Evolutionary conservation across 2,797 vertebrate species (phyloP), one percentile per base, ranked within the genome.

Genomic region (Rhabdomys pumilio): DNA sequence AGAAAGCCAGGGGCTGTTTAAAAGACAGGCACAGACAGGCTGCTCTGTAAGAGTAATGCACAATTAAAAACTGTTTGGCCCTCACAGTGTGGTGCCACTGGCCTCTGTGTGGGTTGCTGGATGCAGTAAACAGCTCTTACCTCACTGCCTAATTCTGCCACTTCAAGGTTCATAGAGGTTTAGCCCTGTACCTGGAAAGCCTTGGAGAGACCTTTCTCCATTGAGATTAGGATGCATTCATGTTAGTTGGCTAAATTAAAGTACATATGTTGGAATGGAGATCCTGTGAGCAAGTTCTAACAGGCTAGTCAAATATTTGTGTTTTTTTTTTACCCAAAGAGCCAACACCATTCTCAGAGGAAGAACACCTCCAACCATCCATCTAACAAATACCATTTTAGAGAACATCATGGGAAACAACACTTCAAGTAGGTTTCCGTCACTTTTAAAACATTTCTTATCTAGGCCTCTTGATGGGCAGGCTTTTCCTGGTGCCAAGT

Each of bases 11-110:
- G 6, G 13, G 38, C 8, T 69, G 7, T 69, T 69, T 44, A 55
- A 81, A 97, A 91, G 61, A 92, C 31, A 90, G 10, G 80, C 38
- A 90, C 5, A 93, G 47, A 59, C n/a, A 92, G 69, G 22, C 24
- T 96, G 34, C 82, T 90, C 29, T 20, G 2, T 83, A 89, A 94
- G 14, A 87, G 29, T 31, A 84, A 87, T 13, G 26, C 4, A 24
- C 47, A 53, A 34, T 87, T 89, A 50, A 84, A 87, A 76, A 73
- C 22, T 89, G 29, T 44, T 53, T 69, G 83, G 83, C 50, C 80
- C 55, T 61, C 12, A 55, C 2, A 6, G 12, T 12, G 53, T 13
- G 38, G 44, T 75, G 55, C 75, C 65, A 6, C n/a, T 19, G 69
- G 73, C 26, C 22, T 55, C 5, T 55, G 53, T 72, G 44, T 24